A percentile compares a stretch with the other conserved stretches of the same genome.
Conservation (phyloP, 2,797 vertebrate genomes). For the Graptemys geographica region DNA sequence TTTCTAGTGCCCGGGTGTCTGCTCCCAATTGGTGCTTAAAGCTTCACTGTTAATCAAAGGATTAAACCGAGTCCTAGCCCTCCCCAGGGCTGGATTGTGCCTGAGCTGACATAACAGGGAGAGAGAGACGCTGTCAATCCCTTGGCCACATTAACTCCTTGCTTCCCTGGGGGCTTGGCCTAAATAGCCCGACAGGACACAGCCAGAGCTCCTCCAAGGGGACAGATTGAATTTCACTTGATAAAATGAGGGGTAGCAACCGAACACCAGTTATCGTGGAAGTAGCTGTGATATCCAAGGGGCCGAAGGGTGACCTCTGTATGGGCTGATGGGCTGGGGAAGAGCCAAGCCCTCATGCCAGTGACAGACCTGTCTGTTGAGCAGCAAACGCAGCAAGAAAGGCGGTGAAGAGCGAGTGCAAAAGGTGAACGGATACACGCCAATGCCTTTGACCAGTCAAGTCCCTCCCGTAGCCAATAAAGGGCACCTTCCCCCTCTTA, state of each 20-base stretch:
- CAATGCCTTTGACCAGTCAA: no score
- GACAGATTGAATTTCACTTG: background rate
- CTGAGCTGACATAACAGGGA: background rate
- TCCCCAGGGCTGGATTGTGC: rapidly evolving
- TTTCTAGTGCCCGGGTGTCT: background rate
- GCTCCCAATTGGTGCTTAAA: no score
- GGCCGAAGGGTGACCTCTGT: background rate
- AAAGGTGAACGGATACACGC: rapidly evolving
- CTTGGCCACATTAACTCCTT: background rate
- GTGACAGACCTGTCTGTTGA: no score
- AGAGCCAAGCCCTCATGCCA: background rate
- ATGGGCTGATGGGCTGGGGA: background rate
- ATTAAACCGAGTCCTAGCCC: background rate
- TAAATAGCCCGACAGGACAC: background rate
- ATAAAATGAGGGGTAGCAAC: rapidly evolving
- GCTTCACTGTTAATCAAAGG: background rate
- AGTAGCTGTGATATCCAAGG: rapidly evolving
- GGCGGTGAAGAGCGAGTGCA: background rate
- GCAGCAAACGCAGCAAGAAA: background rate
- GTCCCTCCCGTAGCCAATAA: background rate
- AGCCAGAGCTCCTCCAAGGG: background rate
- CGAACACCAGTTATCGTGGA: background rate
- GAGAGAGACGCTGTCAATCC: no score
- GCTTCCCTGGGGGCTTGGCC: background rate
- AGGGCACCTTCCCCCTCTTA: no score